Percentiles rank a stretch among this genome's conserved stretches.
These are phyloP conservation scores for Microplitis deprimator DNA, from an alignment of 2,888 invertebrate species.

Conservation along the genomic window DNA sequence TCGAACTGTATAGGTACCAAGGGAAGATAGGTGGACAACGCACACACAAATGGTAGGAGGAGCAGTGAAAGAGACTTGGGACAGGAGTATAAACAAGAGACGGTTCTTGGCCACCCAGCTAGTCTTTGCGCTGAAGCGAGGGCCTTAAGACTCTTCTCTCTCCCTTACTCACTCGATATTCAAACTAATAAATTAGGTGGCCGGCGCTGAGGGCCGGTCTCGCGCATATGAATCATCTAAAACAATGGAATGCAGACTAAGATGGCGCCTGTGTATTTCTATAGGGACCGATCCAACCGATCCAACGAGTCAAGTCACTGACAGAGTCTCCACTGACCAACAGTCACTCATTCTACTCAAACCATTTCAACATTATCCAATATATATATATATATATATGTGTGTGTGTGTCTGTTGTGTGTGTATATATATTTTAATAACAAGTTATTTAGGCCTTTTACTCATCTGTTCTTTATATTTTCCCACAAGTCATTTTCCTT, in stretches of 20 bases:
- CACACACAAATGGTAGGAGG: slow-evolving; percentile 41
- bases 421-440: background rate
- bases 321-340: slow-evolving; percentile 5
- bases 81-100: slow-evolving; percentile 62
- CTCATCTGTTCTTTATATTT: background rate
- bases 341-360: slow-evolving; percentile 16
- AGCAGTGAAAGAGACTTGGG: slow-evolving; percentile 53
- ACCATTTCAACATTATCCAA: slow-evolving; percentile 1
- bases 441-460: background rate
- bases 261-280: slow-evolving; percentile 63
- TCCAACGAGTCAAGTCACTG: background rate
- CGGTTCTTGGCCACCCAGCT: slow-evolving; percentile 68
- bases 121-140: slow-evolving; percentile 51
- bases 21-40: slow-evolving; percentile 23
- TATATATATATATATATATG: background rate
- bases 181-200: slow-evolving; percentile 71
- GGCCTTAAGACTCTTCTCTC: slow-evolving; percentile 47
- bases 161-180: slow-evolving; percentile 67
- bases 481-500: slow-evolving; percentile 15
- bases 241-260: slow-evolving; percentile 71
- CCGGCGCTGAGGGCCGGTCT: slow-evolving; percentile 54
- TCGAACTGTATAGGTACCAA: background rate
- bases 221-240: slow-evolving; percentile 70
- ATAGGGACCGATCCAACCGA: slow-evolving; percentile 17
- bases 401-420: background rate